These are phyloP conservation scores for Sciurus niger DNA, from an alignment of 2,113 vertebrate genomes.

Conservation along the genomic window DNA sequence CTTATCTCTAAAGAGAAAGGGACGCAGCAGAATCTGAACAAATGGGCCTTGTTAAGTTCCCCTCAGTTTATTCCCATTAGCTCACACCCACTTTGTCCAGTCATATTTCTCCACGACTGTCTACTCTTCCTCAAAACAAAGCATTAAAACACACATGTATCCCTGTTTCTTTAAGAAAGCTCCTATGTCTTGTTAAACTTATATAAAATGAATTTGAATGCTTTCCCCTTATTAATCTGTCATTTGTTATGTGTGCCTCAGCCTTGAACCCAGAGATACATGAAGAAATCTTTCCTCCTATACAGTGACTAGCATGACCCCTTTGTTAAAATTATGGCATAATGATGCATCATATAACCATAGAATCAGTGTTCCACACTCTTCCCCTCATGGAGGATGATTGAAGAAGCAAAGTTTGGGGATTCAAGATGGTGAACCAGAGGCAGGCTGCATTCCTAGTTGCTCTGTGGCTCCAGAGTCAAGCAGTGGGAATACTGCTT, in stretches of 20 bases:
- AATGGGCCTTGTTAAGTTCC: not conserved
- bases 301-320: not conserved
- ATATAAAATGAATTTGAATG: not conserved
- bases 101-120: not conserved
- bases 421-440: too few relatives aligned
- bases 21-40: not conserved
- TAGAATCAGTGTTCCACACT: not conserved
- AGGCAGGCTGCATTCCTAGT: too few relatives aligned
- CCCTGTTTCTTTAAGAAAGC: not conserved
- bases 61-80: not conserved
- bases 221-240: slow-evolving; percentile 6
- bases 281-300: not conserved
- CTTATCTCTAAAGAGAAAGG: not conserved
- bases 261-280: not conserved
- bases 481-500: too few relatives aligned
- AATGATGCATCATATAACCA: not conserved
- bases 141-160: not conserved
- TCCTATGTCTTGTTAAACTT: not conserved
- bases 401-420: not conserved
- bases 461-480: too few relatives aligned
- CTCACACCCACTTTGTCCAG: not conserved
- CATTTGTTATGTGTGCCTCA: not conserved
- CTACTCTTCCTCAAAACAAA: not conserved
- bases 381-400: not conserved
- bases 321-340: not conserved